Base-by-base conservation (phyloP, 2,797 vertebrate species). In the Sorex maritimensis region DNA sequence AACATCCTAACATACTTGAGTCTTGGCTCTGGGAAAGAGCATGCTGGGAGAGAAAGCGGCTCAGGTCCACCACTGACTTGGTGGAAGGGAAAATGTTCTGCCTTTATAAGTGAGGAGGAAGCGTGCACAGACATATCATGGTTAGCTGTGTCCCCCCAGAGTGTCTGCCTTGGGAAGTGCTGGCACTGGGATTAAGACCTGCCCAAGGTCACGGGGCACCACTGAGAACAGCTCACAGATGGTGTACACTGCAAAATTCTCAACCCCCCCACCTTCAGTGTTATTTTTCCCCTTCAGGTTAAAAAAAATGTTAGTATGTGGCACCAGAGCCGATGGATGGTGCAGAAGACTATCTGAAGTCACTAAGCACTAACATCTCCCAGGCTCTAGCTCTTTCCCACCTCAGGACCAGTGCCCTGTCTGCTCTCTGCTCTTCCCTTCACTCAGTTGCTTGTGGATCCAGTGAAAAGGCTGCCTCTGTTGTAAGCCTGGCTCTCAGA, bases 81-180 rank as follows among this genome's bases (percentile, higher is more conserved):
- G 55, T 87, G 17, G 28, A 72, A 8, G 71, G 68, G 17, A 90
- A 75, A 58, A 38, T 1, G 0, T 44, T 85, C 55, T 87, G 72
- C 84, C 91, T 84, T 94, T 90, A 90, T 46, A 95, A 28, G 93
- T 80, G 41, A 81, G 85, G 72, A 88, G 67, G 8, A 55, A 52
- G n/a, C 1, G 34, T 86, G 38, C 44, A 41, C 19, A 81, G 80
- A 15, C 8, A 4, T 12, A 52, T 88, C 90, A 90, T 81, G 61
- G 86, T 95, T 86, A 79, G 30, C n/a, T 86, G 34, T 80, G 2
- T 12, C 11, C 69, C 55, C 67, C 52, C 9, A 1, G 23, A 24
- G 49, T 34, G 69, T 34, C 23, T 93, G 69, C 38, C 23, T 93
- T 74, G 15, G n/a, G 52, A 55, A 78, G 24, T 49, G 34, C 68